Evolutionary conservation across 2,888 invertebrate species (phyloP).

Genomic region (Eurois occulta): DNA sequence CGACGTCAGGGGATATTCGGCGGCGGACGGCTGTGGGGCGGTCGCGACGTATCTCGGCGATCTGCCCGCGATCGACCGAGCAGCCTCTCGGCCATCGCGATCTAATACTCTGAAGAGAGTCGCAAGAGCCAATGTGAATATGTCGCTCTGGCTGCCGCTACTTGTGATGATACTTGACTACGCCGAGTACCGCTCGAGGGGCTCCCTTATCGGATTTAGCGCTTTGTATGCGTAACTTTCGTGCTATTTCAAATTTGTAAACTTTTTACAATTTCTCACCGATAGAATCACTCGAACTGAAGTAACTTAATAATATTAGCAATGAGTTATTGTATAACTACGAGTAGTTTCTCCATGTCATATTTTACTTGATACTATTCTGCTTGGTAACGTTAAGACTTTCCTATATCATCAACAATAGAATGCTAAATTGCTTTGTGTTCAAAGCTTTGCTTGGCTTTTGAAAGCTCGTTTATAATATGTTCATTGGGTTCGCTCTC

Average conservation of each 20-base stretch:
- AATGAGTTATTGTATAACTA: conserved; percentile 1
- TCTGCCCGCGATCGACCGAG: conserved; percentile 80
- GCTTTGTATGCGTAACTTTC: conserved; percentile 70
- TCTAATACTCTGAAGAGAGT: conserved; percentile 73
- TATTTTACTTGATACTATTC: conserved; percentile 11
- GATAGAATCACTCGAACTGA: not conserved
- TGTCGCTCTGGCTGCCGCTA: conserved; percentile 65
- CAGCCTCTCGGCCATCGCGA: conserved; percentile 77
- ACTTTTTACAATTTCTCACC: conserved; percentile 10
- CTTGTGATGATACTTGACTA: conserved; percentile 66
- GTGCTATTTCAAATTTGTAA: conserved; percentile 50
- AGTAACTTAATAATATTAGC: conserved; percentile 12
- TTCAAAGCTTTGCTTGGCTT: conserved; percentile 34
- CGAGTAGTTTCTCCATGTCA: conserved; percentile 29
- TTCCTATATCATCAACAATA: conserved; percentile 54
- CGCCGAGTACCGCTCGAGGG: conserved; percentile 54
- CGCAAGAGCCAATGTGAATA: conserved; percentile 75
- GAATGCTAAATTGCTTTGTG: conserved; percentile 28
- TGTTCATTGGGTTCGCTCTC: conserved; percentile 32
- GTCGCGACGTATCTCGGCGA: conserved; percentile 84
- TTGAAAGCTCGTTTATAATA: conserved; percentile 41
- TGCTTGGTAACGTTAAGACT: conserved; percentile 18
- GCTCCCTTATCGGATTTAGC: conserved; percentile 69
- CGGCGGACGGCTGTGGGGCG: conserved; percentile 69
- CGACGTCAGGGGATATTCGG: conserved; percentile 72